Evolutionary conservation across 2,888 invertebrate genomes (phyloP), one percentile per base, ranked within the genome.

Genomic region (Ophion ellenae): DNA sequence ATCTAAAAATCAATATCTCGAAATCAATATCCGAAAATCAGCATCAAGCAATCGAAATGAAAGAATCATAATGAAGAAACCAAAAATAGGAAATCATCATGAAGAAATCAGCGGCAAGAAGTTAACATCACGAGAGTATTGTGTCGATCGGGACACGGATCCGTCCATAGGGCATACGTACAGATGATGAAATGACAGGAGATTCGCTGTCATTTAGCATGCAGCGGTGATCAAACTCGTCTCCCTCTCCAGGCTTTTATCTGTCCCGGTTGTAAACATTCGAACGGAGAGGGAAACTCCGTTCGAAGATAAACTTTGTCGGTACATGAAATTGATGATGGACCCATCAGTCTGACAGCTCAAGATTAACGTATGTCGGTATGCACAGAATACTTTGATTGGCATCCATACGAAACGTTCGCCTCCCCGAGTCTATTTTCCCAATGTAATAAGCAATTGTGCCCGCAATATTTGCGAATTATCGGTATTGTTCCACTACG

Each of bases 271-370:
- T 90, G 24, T 53, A 90, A 53, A 70, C 90, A 90, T 92, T 90
- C 89, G 90, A 89, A 90, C 88, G 87, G 9, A 61, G 90, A 87
- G 87, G 88, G 91, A 90, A 92, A 91, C 90, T 24, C 24, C 24
- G 24, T 24, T 24, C 88, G 83, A 87, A 91, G 90, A 90, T 92
- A 91, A 75, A 92, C 91, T 90, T 89, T 81, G 86, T 78, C 64
- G 75, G 76, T 57, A 87, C 89, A 87, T 90, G 89, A 90, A 90
- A 92, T 92, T 91, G 91, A 92, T 92, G 91, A 87, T 84, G 86
- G 80, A 32, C 28, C 76, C 73, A 87, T 89, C 87, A 89, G 86
- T 80, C 84, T 59, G 66, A 14, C 47, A 32, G 47, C 57, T 53
- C 64, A 45, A 80, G 75, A 80, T 79, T 74, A 74, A 78, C 74